phyloP scores from a whole-genome alignment of 1,140 invertebrate genomes.

The Drosophila nannoptera region DNA sequence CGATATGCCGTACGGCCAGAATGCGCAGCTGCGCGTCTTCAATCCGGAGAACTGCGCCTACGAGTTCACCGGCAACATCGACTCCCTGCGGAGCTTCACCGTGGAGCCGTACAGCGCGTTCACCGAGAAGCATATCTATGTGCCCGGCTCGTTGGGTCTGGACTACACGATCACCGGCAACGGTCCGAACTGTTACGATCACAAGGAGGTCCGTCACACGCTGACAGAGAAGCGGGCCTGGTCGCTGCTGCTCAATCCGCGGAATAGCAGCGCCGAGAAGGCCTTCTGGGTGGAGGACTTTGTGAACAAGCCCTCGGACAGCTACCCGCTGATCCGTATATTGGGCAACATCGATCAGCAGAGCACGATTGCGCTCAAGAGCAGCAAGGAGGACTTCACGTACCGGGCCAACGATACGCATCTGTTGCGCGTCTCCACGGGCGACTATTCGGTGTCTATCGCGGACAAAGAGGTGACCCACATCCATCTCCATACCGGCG shows the following conservation, averaged over 20 bases:
- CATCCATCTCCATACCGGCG: conserved; percentile 80
- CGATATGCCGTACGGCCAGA: conserved; percentile 81
- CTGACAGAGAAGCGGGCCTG: conserved; percentile 58
- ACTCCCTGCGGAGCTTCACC: conserved; percentile 21
- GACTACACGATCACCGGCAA: conserved; percentile 18
- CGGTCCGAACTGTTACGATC: conserved; percentile 18
- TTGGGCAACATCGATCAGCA: conserved; percentile 49
- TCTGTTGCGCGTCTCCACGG: conserved; percentile 66
- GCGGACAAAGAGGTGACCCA: conserved; percentile 45
- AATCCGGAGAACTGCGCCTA: conserved; percentile 82
- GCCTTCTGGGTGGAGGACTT: conserved; percentile 48
- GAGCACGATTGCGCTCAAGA: conserved; percentile 39
- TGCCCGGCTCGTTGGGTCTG: background rate
- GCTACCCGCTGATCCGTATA: conserved; percentile 56
- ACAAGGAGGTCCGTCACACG: background rate
- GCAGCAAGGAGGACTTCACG: conserved; percentile 44
- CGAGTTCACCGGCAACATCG: conserved; percentile 44
- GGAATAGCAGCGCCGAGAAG: background rate
- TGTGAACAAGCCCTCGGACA: conserved; percentile 68
- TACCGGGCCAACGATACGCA: conserved; percentile 47
- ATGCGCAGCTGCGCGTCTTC: conserved; percentile 85
- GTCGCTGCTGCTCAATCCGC: conserved; percentile 79
- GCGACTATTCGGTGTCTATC: conserved; percentile 79
- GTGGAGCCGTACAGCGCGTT: conserved; percentile 68
- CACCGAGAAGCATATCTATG: conserved; percentile 63